Base-by-base conservation (phyloP, 2,888 invertebrate species). In the Trichogramma evanescens region DNA sequence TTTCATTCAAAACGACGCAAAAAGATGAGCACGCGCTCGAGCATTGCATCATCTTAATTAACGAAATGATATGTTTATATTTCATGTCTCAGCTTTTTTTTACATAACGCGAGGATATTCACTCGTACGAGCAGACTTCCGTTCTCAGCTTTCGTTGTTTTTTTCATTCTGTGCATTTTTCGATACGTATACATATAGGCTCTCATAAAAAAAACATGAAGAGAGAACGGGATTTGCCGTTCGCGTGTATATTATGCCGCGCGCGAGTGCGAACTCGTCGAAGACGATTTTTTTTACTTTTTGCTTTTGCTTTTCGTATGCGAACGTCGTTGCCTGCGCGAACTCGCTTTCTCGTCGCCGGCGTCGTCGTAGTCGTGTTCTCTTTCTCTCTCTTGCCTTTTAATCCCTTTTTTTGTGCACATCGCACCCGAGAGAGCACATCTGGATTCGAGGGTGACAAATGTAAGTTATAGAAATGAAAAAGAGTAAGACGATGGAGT, bases 191-290 rank as follows among this genome's bases (percentile, higher is more conserved):
- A 26, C 26, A 26, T 26, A 26, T 26, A 26, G 26, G 26, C 26
- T 26, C 26, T 26, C 26, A 26, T 26, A 26, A 26, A 26, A 26
- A 26, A 26, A 26, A 26, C 26, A 26, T 26, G 40, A 13, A 4
- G 46, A 10, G 9, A 43, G 46, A 55, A 59, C 59, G 59, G 59
- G 56, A 60, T 60, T 48, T 26, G 52, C 26, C 26, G 26, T 26
- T 26, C 26, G 26, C 26, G 26, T 26, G 26, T 26, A 26, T 26
- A 26, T 26, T 26, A 26, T 26, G 26, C 5, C 5, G 40, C 41
- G 60, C 53, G 56, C 56, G 60, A 53, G 56, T 53, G 44, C 45
- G 49, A 56, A 60, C 60, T 60, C n/a, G 56, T 60, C 60, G 60
- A 60, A 56, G 60, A 13, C 39, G 59, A 52, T 60, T 60, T 56